These are phyloP conservation scores for Chloroceryle aenea DNA, from an alignment of 2,113 vertebrate genomes.

Conservation along the genomic window DNA sequence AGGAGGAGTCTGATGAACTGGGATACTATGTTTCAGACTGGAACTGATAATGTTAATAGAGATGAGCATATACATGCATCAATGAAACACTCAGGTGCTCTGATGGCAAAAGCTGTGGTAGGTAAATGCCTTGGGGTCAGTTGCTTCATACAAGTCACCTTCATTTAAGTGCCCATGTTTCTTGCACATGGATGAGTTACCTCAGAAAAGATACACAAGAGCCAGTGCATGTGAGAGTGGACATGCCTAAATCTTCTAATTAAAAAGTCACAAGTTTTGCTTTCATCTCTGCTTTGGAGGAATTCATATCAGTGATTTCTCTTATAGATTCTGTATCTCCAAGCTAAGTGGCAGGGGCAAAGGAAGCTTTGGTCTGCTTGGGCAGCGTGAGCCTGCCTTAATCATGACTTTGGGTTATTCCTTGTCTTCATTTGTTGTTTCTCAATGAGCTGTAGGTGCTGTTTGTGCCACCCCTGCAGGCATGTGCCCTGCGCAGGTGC, in stretches of 20 bases:
- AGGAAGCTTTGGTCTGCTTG: not conserved
- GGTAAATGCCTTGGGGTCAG: not conserved
- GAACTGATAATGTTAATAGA: not conserved
- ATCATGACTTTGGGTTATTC: fast-evolving
- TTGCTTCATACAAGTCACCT: not conserved
- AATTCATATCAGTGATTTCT: not conserved
- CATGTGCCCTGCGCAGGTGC: fast-evolving
- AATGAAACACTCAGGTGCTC: not conserved
- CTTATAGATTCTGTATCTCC: not conserved
- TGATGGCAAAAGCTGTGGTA: not conserved
- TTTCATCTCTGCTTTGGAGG: not conserved
- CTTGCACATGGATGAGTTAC: not conserved
- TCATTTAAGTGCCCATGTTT: not conserved
- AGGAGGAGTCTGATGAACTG: not conserved
- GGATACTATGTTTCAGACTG: not conserved
- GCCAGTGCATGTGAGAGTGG: fast-evolving
- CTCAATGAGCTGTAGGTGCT: not conserved
- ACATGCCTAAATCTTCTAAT: not conserved
- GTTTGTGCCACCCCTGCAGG: fast-evolving
- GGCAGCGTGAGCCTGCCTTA: not conserved
- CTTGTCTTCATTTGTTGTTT: not conserved
- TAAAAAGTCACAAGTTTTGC: not conserved
- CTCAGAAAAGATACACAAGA: not conserved
- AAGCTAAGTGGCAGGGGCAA: not conserved
- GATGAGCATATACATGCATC: not conserved